Percentiles rank a stretch among this genome's conserved stretches.
These are phyloP conservation scores for Galemys pyrenaicus DNA, from an alignment of 2,113 vertebrate genomes.

Conservation along the genomic window DNA sequence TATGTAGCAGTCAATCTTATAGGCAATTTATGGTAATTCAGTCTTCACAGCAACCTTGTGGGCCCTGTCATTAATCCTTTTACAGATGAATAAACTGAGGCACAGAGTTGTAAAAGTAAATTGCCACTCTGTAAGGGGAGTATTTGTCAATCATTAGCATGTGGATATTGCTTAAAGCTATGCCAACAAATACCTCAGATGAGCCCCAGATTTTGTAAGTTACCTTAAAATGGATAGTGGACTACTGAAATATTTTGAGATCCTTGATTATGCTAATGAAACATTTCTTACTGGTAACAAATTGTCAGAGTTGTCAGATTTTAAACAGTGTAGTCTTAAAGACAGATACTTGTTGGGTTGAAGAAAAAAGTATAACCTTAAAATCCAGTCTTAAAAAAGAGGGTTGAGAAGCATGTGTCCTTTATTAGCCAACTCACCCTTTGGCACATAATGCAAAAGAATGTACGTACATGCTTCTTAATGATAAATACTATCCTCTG, in stretches of 20 bases:
- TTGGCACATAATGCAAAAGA: not conserved
- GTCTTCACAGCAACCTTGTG: not conserved
- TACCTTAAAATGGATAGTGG: not conserved
- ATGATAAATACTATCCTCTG: not conserved
- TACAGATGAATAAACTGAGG: not conserved
- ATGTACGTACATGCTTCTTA: not conserved
- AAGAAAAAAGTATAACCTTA: not conserved
- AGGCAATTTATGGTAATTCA: not conserved
- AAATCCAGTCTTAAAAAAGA: constrained; percentile 8
- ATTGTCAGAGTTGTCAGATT: not conserved
- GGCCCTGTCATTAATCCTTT: not conserved
- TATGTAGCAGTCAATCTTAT: not conserved
- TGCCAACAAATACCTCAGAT: not conserved
- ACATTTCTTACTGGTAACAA: not conserved
- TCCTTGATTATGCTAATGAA: not conserved
- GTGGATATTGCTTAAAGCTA: not conserved
- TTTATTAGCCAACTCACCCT: not conserved
- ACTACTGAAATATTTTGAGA: constrained; percentile 29
- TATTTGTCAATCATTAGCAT: not conserved
- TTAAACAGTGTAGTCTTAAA: constrained; percentile 8
- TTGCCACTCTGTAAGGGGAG: not conserved
- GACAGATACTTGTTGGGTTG: not conserved
- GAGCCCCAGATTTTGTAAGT: not conserved
- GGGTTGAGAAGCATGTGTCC: not conserved
- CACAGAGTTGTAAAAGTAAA: not conserved